These are phyloP conservation scores for Hycleus phaleratus DNA, from an alignment of 1,140 invertebrate species.

Conservation along the genomic window DNA sequence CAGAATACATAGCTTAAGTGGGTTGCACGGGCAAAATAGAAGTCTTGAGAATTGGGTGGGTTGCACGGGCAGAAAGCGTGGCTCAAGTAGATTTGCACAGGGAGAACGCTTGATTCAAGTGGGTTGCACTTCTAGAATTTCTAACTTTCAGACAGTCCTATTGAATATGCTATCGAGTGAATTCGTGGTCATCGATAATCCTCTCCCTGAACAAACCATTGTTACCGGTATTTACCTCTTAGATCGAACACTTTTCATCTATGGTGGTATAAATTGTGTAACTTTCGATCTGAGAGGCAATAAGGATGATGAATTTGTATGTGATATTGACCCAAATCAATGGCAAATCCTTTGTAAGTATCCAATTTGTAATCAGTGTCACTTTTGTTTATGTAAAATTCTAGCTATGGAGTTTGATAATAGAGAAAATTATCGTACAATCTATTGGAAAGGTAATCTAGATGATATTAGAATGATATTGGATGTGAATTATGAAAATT, in stretches of 20 bases:
- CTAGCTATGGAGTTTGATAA: conserved; percentile 65
- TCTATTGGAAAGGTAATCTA: conserved; percentile 72
- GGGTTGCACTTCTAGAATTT: too few species aligned
- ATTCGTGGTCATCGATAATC: conserved; percentile 76
- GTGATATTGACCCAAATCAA: conserved; percentile 49
- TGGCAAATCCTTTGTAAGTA: conserved; percentile 66
- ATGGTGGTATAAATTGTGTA: conserved; percentile 56
- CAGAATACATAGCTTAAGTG: too few species aligned
- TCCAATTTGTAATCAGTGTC: neutral
- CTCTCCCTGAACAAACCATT: conserved; percentile 54
- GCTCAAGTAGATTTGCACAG: too few species aligned
- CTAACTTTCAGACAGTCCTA: conserved; percentile 60
- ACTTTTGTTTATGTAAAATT: neutral
- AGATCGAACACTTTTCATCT: conserved; percentile 68
- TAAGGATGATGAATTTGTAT: conserved; percentile 50
- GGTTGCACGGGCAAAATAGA: too few species aligned
- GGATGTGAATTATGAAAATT: conserved; percentile 50
- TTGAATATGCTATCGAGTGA: conserved; percentile 88
- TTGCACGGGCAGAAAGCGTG: too few species aligned
- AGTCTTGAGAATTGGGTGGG: too few species aligned
- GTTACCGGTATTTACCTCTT: conserved; percentile 62
- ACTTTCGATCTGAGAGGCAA: conserved; percentile 71
- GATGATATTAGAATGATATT: conserved; percentile 65
- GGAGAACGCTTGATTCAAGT: too few species aligned
- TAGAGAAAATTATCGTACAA: conserved; percentile 60